Percentiles rank a stretch among this genome's conserved stretches.
phyloP scores from a whole-genome alignment of 2,113 vertebrate genomes.

The Uria aalge region DNA sequence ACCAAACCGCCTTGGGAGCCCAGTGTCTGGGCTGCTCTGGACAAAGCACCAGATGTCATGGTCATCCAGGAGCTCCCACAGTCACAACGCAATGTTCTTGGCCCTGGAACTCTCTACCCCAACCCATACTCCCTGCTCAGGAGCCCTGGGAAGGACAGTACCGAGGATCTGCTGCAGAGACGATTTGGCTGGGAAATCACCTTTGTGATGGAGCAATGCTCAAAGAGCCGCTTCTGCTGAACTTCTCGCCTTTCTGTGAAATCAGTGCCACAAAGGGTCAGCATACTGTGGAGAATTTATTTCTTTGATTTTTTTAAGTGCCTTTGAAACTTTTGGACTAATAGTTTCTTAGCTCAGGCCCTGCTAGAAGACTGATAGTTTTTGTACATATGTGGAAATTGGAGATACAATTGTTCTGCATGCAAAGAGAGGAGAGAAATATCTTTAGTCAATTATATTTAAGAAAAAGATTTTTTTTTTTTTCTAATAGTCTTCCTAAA shows the following conservation, averaged over 20 bases:
- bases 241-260: background rate
- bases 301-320: background rate
- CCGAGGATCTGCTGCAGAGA: background rate
- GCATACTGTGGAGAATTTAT: background rate
- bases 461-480: background rate
- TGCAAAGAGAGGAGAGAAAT: background rate
- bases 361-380: background rate
- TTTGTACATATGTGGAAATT: background rate
- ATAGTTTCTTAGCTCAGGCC: background rate
- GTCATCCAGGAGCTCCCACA: background rate
- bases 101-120: accelerated
- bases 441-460: background rate
- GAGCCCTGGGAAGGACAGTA: background rate
- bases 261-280: background rate
- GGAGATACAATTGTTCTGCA: background rate
- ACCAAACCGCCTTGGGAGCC: background rate
- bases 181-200: background rate
- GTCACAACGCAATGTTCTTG: background rate
- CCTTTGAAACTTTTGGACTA: background rate
- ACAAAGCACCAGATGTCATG: accelerated
- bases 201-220: background rate
- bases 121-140: accelerated
- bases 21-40: background rate
- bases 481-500: background rate
- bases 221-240: background rate